A percentile compares a stretch with the other conserved stretches of the same genome.
Evolutionary conservation across 2,888 invertebrate species (phyloP).

Genomic region (Ochropacha duplaris): DNA sequence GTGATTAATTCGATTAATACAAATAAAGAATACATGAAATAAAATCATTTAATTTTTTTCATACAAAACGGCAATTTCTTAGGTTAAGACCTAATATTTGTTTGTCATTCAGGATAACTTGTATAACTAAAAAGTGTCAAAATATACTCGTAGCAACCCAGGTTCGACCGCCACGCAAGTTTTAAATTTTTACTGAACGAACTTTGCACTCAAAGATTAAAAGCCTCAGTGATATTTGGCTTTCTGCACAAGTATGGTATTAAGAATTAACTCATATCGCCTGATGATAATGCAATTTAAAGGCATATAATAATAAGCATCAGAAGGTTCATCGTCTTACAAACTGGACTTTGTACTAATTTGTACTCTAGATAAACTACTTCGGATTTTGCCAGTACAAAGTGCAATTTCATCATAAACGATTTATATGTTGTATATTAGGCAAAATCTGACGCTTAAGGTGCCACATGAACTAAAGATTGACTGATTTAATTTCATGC

Average conservation of each 20-base stretch:
- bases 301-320: not conserved
- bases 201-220: too few species aligned
- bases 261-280: not conserved
- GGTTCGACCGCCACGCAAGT: too few species aligned
- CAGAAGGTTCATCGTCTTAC: not conserved
- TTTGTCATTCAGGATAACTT: too few species aligned
- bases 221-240: too few species aligned
- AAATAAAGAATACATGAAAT: too few species aligned
- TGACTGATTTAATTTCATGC: not conserved
- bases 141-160: too few species aligned
- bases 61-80: too few species aligned
- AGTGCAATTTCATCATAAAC: not conserved
- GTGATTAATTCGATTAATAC: too few species aligned
- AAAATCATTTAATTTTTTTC: too few species aligned
- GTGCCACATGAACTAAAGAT: not conserved
- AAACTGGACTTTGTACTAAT: not conserved
- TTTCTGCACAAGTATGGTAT: not conserved
- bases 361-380: not conserved
- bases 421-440: not conserved
- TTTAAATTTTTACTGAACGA: too few species aligned
- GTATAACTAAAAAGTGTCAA: too few species aligned
- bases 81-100: too few species aligned
- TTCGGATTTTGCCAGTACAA: not conserved
- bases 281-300: not conserved
- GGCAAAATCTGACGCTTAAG: not conserved